phyloP scores from a whole-genome alignment of 64 coral and sea anemone genomes.

The Montipora cactus region DNA sequence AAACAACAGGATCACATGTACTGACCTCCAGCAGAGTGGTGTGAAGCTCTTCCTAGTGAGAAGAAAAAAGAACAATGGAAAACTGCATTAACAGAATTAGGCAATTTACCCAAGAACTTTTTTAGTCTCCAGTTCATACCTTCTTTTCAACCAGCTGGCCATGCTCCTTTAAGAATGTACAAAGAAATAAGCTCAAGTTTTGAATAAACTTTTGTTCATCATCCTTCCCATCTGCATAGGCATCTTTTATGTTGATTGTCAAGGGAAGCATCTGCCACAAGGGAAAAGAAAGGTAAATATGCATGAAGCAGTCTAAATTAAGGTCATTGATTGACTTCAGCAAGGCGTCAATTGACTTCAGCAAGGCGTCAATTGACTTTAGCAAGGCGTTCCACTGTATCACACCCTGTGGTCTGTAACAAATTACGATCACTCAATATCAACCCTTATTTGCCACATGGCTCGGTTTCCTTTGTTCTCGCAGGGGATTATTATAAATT shows the following conservation, averaged over 20 bases:
- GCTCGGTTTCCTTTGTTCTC: too few species aligned
- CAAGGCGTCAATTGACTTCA: too few species aligned
- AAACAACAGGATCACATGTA: background rate
- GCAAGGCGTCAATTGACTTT: too few species aligned
- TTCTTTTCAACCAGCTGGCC: constrained; percentile 95
- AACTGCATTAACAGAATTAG: background rate
- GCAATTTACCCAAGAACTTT: background rate
- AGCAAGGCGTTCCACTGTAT: too few species aligned
- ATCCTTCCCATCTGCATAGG: constrained; percentile 96
- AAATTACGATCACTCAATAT: too few species aligned
- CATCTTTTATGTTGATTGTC: constrained; percentile 99
- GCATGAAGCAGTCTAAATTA: too few species aligned
- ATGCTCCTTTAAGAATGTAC: constrained; percentile 97
- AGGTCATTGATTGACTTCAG: too few species aligned
- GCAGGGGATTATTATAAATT: too few species aligned
- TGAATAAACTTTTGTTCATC: constrained; percentile 99
- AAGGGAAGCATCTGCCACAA: constrained; percentile 88
- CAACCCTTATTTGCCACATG: too few species aligned
- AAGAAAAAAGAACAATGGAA: background rate
- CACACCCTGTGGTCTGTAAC: too few species aligned
- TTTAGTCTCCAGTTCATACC: constrained; percentile 45
- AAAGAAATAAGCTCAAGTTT: constrained; percentile 98
- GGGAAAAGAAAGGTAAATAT: background rate
- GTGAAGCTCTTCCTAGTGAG: constrained; percentile 91
- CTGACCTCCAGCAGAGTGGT: constrained; percentile 93